Percentiles rank a stretch among this genome's conserved stretches.
Conservation (phyloP, 1,140 invertebrate species). For the Brachystomella parvula region DNA sequence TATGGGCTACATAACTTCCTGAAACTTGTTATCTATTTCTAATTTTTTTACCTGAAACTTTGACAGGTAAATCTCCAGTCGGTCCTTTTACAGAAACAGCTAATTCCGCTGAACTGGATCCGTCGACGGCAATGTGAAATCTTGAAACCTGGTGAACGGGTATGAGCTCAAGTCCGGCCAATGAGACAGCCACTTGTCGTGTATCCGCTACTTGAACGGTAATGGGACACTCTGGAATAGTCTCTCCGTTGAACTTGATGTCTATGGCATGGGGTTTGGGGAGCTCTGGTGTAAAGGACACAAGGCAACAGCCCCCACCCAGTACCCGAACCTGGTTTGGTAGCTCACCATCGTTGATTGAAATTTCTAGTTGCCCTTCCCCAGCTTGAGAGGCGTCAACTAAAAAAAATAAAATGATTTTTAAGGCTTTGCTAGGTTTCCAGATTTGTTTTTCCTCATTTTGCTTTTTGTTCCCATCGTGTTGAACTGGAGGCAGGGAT, state of each 20-base stretch:
- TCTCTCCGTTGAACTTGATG: conserved; percentile 96
- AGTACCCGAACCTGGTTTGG: conserved; percentile 95
- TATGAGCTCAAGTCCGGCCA: conserved; percentile 73
- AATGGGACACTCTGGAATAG: conserved; percentile 86
- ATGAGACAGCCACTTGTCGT: conserved; percentile 65
- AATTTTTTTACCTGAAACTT: conserved; percentile 29
- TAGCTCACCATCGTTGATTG: conserved; percentile 94
- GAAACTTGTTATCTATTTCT: not conserved
- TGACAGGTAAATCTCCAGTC: conserved; percentile 33
- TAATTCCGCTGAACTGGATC: conserved; percentile 69
- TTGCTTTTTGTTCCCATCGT: no score
- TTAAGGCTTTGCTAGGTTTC: no score
- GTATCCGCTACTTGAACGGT: conserved; percentile 71
- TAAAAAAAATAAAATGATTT: conserved; percentile 50
- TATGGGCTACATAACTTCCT: not conserved
- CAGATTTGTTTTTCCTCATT: no score
- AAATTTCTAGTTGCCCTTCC: conserved; percentile 94
- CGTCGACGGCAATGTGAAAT: conserved; percentile 82
- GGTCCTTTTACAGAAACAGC: conserved; percentile 73
- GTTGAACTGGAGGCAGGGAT: no score
- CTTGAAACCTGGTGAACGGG: conserved; percentile 76
- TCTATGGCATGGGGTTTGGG: conserved; percentile 88
- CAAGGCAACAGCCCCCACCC: conserved; percentile 84
- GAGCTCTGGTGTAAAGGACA: conserved; percentile 89
- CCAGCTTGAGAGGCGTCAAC: conserved; percentile 93